Percentiles rank a stretch among this genome's conserved stretches.
Evolutionary conservation across 2,797 vertebrate genomes (phyloP).

Genomic region (Apogon talboti): DNA sequence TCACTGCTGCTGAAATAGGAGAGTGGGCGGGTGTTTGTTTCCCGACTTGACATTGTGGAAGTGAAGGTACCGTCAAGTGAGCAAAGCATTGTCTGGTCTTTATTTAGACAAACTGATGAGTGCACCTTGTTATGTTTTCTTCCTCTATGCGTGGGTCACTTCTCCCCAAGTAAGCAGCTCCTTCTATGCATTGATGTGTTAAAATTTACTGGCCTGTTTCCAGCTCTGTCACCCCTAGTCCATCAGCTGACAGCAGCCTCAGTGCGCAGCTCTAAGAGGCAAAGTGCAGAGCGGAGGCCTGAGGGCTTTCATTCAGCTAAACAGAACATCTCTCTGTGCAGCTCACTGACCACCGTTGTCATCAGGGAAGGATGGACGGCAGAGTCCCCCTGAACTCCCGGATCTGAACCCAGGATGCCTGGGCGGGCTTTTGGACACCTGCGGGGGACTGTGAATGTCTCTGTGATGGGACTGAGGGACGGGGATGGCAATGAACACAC

Average conservation of each 20-base stretch:
- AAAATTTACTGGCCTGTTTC: conserved; percentile 59
- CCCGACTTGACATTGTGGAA: conserved; percentile 16
- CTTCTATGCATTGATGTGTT: conserved; percentile 50
- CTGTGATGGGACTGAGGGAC: conserved; percentile 65
- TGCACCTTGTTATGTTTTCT: conserved; percentile 16
- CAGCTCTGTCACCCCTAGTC: conserved; percentile 52
- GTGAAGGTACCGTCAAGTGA: not conserved
- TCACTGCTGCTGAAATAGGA: conserved; percentile 4
- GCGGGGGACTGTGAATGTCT: conserved; percentile 74
- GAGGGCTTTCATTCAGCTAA: conserved; percentile 54
- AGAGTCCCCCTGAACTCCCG: conserved; percentile 48
- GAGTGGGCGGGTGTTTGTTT: conserved; percentile 14
- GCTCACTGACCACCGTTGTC: conserved; percentile 59
- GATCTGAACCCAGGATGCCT: conserved; percentile 66
- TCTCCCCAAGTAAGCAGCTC: conserved; percentile 5
- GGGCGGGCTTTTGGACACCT: conserved; percentile 73
- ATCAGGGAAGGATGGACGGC: conserved; percentile 46
- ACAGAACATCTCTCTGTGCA: conserved; percentile 65
- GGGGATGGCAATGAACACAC: conserved; percentile 56
- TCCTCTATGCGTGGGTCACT: conserved; percentile 10
- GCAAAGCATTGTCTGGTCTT: conserved; percentile 18
- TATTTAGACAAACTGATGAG: conserved; percentile 22
- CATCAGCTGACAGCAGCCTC: conserved; percentile 63
- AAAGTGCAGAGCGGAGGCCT: conserved; percentile 44
- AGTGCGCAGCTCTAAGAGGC: conserved; percentile 54